A percentile compares a stretch with the other conserved stretches of the same genome.
phyloP scores from a whole-genome alignment of 2,797 vertebrate species.

The Enteromius viviparus region DNA sequence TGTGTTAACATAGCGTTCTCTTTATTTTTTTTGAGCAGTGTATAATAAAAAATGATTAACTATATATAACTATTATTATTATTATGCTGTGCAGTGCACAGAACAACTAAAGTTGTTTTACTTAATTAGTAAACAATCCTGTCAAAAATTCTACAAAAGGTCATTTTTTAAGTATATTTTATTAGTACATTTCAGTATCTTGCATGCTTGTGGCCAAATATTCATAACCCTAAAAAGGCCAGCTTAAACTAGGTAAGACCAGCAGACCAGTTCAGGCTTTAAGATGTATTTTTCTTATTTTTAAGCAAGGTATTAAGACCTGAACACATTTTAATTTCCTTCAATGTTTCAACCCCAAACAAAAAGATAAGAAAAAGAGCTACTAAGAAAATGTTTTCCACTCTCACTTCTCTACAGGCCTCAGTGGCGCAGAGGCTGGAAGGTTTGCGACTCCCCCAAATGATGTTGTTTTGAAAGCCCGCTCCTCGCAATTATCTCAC shows the following conservation, averaged over 20 bases:
- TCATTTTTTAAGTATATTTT: background rate
- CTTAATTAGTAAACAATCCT: background rate
- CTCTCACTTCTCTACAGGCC: conserved; percentile 43
- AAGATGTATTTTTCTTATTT: background rate
- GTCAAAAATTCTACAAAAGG: background rate
- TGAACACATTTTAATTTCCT: conserved; percentile 12
- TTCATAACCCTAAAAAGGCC: background rate
- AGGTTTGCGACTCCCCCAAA: conserved; percentile 60
- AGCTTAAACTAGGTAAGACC: background rate
- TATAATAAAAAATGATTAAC: too few species aligned
- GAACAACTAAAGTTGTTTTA: background rate
- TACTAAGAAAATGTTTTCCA: conserved; percentile 32
- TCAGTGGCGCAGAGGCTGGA: conserved; percentile 46
- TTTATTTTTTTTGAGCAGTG: too few species aligned
- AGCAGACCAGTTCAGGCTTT: background rate
- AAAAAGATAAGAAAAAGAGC: background rate
- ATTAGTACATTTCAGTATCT: background rate
- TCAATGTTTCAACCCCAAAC: background rate
- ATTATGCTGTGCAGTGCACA: too few species aligned
- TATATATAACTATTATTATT: too few species aligned
- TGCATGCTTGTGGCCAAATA: background rate
- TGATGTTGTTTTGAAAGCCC: conserved; percentile 70
- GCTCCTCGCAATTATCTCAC: conserved; percentile 70
- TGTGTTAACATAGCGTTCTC: too few species aligned
- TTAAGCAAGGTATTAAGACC: background rate